These are phyloP conservation scores for Menidia beryllina DNA, from an alignment of 2,113 vertebrate genomes.

Conservation along the genomic window DNA sequence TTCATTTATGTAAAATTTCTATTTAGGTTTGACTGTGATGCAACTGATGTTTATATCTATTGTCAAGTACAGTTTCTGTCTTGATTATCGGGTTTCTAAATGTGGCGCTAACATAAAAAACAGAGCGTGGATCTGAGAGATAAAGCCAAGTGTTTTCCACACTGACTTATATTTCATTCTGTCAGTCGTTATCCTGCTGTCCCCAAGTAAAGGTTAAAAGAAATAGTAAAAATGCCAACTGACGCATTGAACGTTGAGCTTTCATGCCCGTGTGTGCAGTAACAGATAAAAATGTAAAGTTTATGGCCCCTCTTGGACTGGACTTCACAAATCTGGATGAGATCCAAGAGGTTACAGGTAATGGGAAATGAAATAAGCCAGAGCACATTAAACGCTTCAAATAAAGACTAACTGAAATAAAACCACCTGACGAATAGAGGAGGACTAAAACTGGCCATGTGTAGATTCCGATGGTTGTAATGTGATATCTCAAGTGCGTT, in stretches of 20 bases:
- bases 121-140: neutral
- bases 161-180: constrained; percentile 13
- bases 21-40: constrained; percentile 1
- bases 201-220: constrained; percentile 28
- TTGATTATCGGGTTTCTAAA: neutral
- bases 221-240: constrained; percentile 33
- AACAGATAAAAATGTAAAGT: constrained; percentile 72
- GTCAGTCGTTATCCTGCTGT: neutral
- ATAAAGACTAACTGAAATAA: no score
- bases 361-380: constrained; percentile 34
- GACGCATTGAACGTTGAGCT: constrained; percentile 65
- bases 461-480: neutral
- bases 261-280: constrained; percentile 56
- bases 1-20: constrained; percentile 4
- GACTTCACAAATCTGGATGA: constrained; percentile 48
- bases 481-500: neutral
- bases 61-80: neutral
- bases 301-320: constrained; percentile 67
- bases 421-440: neutral
- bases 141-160: constrained; percentile 2
- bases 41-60: neutral
- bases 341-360: constrained; percentile 43
- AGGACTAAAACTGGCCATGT: neutral
- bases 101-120: neutral
- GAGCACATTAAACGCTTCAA: constrained; percentile 33